These are phyloP conservation scores for Pteropus rufus DNA, from an alignment of 2,797 vertebrate species.

Conservation along the genomic window DNA sequence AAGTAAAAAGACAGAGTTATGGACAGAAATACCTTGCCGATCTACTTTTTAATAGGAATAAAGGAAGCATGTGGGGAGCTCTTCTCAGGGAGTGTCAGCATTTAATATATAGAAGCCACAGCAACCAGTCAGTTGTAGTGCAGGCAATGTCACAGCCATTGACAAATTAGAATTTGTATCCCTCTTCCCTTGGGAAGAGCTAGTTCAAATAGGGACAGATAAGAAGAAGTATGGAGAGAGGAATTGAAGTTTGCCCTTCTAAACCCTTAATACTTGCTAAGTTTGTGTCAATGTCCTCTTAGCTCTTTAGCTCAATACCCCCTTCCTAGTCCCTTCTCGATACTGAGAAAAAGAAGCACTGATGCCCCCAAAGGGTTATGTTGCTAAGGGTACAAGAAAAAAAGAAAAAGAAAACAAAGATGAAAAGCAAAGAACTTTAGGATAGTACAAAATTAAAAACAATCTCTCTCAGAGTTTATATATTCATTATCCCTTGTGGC, in stretches of 20 bases:
- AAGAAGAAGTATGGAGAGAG: background rate
- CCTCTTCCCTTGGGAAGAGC: background rate
- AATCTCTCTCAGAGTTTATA: background rate
- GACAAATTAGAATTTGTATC: background rate
- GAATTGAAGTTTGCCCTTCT: background rate
- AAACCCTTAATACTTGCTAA: background rate
- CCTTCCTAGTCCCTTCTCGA: background rate
- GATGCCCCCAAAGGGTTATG: background rate
- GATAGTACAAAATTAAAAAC: constrained; percentile 13
- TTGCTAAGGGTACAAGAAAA: background rate
- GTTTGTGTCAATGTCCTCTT: background rate
- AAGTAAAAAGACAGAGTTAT: background rate
- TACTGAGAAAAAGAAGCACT: background rate
- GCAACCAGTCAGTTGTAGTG: background rate
- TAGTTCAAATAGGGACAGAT: background rate
- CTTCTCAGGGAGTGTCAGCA: background rate
- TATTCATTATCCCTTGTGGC: constrained; percentile 11
- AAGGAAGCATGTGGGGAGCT: background rate
- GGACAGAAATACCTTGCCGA: background rate
- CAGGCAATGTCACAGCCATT: background rate
- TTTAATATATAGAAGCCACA: background rate
- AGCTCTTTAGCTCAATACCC: background rate
- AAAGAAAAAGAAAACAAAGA: background rate
- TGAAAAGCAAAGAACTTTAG: background rate
- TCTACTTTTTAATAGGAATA: background rate